Conservation (phyloP, 2,113 vertebrate species). For the Halcyon malimbica region DNA sequence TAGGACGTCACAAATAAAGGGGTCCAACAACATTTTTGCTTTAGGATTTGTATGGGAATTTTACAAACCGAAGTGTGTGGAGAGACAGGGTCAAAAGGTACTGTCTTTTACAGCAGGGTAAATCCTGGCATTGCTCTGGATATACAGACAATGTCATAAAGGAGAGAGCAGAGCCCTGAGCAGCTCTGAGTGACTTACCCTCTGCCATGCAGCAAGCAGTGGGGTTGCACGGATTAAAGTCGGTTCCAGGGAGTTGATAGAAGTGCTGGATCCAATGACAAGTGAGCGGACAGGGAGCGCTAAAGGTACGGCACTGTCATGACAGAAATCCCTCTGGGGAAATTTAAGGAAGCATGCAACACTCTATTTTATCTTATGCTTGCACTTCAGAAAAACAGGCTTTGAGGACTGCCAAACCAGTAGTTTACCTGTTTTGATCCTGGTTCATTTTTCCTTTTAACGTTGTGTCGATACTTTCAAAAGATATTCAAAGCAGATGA, state of each 20-base stretch:
- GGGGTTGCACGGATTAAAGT: background rate
- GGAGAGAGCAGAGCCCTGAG: background rate
- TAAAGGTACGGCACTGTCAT: background rate
- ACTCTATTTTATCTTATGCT: background rate
- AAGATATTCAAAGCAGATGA: slow-evolving; percentile 4
- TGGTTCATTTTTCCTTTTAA: background rate
- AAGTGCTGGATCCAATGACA: background rate
- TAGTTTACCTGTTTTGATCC: background rate
- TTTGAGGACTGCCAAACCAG: background rate
- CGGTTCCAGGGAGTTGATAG: rapidly evolving
- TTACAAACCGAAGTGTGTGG: rapidly evolving
- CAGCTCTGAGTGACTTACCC: background rate
- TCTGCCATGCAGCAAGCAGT: background rate
- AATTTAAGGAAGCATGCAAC: background rate
- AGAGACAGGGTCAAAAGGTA: background rate
- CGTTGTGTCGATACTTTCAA: background rate
- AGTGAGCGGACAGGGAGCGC: rapidly evolving
- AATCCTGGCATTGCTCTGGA: background rate
- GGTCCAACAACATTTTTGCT: background rate
- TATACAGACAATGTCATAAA: background rate
- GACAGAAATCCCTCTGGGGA: background rate
- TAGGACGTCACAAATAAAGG: background rate
- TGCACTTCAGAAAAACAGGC: background rate
- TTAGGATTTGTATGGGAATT: background rate
- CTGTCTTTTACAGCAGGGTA: background rate